Conservation (phyloP, 2,888 invertebrate species). For the Leucania comma region DNA sequence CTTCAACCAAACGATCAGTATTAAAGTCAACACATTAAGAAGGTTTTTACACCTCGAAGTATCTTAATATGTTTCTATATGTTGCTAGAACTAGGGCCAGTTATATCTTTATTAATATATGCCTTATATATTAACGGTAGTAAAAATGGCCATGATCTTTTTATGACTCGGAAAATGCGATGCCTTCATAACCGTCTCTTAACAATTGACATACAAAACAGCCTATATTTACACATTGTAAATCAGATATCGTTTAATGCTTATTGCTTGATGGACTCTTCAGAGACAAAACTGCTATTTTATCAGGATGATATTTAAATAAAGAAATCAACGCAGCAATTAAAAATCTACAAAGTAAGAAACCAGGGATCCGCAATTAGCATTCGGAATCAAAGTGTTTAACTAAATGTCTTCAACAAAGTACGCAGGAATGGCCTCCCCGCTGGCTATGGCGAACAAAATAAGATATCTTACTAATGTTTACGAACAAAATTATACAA, state of each 20-base stretch:
- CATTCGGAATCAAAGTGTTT: conserved; percentile 61
- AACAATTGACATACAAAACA: conserved; percentile 15
- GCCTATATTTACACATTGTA: conserved; percentile 14
- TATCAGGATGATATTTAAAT: conserved; percentile 48
- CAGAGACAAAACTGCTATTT: conserved; percentile 15
- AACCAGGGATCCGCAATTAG: conserved; percentile 65
- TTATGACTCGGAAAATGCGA: conserved; percentile 49
- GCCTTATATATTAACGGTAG: conserved; percentile 9
- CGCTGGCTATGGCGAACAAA: conserved; percentile 68
- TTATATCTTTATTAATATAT: conserved; percentile 24
- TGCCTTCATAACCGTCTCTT: conserved; percentile 5
- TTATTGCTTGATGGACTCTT: conserved; percentile 41
- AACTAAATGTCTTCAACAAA: conserved; percentile 74
- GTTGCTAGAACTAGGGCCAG: not conserved
- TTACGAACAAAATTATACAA: conserved; percentile 75
- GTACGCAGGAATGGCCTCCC: conserved; percentile 69
- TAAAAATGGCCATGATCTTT: conserved; percentile 64
- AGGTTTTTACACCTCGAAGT: conserved; percentile 4
- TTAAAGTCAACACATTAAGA: conserved; percentile 30
- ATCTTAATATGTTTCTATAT: conserved; percentile 20
- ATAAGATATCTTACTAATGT: conserved; percentile 77
- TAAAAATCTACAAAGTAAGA: conserved; percentile 76
- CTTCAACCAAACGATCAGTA: conserved; percentile 18
- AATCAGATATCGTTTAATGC: conserved; percentile 32
- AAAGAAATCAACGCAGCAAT: conserved; percentile 63